Evolutionary conservation across 1,140 invertebrate genomes (phyloP), one percentile per base, ranked within the genome.

Genomic region (Cyrtorhinus lividipennis): DNA sequence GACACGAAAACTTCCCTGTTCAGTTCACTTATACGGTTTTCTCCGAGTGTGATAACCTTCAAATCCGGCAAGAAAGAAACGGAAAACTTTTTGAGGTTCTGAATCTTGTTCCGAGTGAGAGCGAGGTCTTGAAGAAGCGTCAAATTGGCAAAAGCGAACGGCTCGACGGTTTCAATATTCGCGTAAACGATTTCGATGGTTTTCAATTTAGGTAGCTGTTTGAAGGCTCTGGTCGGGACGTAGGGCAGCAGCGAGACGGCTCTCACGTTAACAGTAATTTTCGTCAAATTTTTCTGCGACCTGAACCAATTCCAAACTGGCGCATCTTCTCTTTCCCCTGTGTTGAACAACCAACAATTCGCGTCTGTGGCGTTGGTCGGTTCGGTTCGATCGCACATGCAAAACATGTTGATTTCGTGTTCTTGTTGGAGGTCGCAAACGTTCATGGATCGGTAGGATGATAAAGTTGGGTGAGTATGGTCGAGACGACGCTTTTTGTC

Each of bases 21-120:
- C 56, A 90, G 80, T 70, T 86, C 84, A 1, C 77, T 72, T 48
- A 90, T 83, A 66, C 76, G 76, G 71, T 90, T 90, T 57, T 84
- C 81, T 63, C 84, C 81, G 62, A 90, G 73, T 71, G 80, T 82
- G 60, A 89, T 76, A 2, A 79, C 74, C 5, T 78, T 78, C 48
- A 90, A 72, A 63, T 81, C 81, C 0, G 77, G 77, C 64, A 88
- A 76, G 66, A 83, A 79, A 20, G 81, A 78, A 67, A 92, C 85
- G 0, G 86, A 78, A 67, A 83, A 79, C 66, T 78, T 78, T 61
- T 78, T 77, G 53, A 90, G 69, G 0, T 69, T 75, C 62, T 78
- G 74, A 12, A 91, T 86, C 64, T 79, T 76, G 72, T 88, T 88
- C 48, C 80, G 78, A 1, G 78, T 79, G 25, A 90, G 70, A 3